A percentile compares a stretch with the other conserved stretches of the same genome.
Conservation (phyloP, 2,888 invertebrate species). For the Itoplectis maculator region DNA sequence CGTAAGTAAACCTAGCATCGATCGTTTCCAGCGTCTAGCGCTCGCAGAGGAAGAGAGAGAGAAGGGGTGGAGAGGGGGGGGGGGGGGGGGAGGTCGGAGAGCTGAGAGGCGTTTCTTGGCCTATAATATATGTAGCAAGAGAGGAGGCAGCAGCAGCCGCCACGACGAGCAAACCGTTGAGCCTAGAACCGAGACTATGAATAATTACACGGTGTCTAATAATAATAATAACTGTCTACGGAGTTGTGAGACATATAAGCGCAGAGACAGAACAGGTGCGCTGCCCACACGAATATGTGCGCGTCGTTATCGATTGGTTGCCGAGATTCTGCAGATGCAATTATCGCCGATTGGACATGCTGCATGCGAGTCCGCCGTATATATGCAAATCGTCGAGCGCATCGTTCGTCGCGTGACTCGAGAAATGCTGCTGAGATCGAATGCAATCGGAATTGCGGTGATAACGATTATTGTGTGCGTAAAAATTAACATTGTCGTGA, state of each 20-base stretch:
- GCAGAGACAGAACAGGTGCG: slow-evolving; percentile 60
- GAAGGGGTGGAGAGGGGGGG: slow-evolving; percentile 35
- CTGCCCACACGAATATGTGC: slow-evolving; percentile 25
- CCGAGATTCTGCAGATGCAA: too few relatives aligned
- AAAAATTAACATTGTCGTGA: too few relatives aligned
- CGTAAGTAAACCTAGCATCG: slow-evolving; percentile 61
- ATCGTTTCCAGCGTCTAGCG: slow-evolving; percentile 55
- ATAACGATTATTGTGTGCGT: too few relatives aligned
- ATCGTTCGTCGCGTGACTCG: too few relatives aligned
- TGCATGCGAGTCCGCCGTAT: too few relatives aligned
- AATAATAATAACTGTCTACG: slow-evolving; percentile 65
- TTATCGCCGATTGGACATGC: too few relatives aligned
- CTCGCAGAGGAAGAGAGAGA: too few relatives aligned
- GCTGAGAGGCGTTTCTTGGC: slow-evolving; percentile 54
- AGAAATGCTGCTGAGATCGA: too few relatives aligned
- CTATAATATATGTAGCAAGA: slow-evolving; percentile 58
- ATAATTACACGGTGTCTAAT: slow-evolving; percentile 67
- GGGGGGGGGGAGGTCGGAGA: too few relatives aligned
- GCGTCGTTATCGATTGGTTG: background rate
- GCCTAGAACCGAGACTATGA: slow-evolving; percentile 63
- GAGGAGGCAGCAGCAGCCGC: background rate
- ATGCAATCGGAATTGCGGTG: too few relatives aligned
- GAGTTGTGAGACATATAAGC: slow-evolving; percentile 57
- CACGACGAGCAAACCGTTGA: slow-evolving; percentile 25
- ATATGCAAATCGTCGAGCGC: too few relatives aligned